phyloP scores from a whole-genome alignment of 2,888 invertebrate genomes.

The Drosophila differens region DNA sequence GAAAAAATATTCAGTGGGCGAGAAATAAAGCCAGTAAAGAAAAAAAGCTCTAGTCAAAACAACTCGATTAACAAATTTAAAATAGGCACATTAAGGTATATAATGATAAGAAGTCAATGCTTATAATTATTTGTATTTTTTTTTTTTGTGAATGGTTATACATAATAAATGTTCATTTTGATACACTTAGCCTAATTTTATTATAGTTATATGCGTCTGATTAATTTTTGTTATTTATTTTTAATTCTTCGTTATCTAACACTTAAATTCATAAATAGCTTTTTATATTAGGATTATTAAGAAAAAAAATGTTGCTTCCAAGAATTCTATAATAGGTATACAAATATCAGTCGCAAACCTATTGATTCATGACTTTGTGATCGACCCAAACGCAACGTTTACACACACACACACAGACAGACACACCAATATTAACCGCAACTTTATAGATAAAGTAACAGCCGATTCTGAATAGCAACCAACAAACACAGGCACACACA shows the following conservation, averaged over 20 bases:
- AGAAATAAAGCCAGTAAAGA: neutral
- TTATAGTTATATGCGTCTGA: neutral
- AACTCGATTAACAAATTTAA: neutral
- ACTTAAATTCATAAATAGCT: neutral
- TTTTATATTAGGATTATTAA: neutral
- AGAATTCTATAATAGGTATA: neutral
- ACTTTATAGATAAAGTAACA: conserved; percentile 76
- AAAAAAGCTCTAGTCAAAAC: neutral
- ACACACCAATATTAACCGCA: conserved; percentile 36
- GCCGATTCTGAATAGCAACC: conserved; percentile 67
- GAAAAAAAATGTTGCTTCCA: neutral
- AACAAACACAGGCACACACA: conserved; percentile 20
- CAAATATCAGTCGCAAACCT: neutral
- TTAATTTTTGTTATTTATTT: neutral
- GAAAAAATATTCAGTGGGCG: neutral
- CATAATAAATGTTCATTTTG: neutral
- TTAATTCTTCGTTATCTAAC: neutral
- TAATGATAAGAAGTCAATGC: neutral
- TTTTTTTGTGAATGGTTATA: neutral
- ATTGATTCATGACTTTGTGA: conserved; percentile 37
- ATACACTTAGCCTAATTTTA: neutral
- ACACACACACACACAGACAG: neutral
- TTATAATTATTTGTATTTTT: neutral
- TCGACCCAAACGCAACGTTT: conserved; percentile 32
- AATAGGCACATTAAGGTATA: neutral